Evolutionary conservation across 2,113 vertebrate genomes (phyloP), one percentile per base, ranked within the genome.

Genomic region (Myiozetetes cayanensis): DNA sequence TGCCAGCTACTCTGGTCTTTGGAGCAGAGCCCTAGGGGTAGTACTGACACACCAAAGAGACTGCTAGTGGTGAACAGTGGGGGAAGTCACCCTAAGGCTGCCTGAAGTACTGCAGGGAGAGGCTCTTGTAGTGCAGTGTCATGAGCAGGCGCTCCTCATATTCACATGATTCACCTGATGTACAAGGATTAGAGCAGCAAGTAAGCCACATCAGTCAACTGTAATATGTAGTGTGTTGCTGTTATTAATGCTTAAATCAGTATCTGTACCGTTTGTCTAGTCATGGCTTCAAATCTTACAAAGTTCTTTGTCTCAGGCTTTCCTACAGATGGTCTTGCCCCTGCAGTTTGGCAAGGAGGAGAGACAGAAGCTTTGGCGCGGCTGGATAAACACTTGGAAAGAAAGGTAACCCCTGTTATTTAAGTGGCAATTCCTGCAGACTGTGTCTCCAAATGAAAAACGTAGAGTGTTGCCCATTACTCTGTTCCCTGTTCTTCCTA

Each of bases 331-430:
- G 98, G 98, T n/a, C 98, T 99, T 43, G 95, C 97, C 87, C 96
- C 98, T 43, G 98, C 98, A 63, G 98, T 99, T 75, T 99, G 99
- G 99, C 98, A 96, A 47, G 99, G 99, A 95, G 99, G 99, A 20
- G 99, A 99, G 94, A 99, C 98, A 0, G 99, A 99, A 97, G 99
- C 99, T 15, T 92, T 99, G 97, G 98, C 99, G 39, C 97, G 99
- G 59, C 98, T 99, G 81, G 98, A 98, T 94, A 99, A 99, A 96
- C 99, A 99, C 91, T 96, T 99, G 96, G 99, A 99, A 96, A 98
- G 98, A 96, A 99, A 99, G 99, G 99, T 99, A 97, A 93, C 17
- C 13, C 2, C 22, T 88, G 1, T 56, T 67, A n/a, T 24, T 89
- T 68, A 61, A 87, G n/a, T 33, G 6, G 6, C 0, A 0, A 13